Conservation (phyloP, 2,888 invertebrate genomes). For the Crematogaster levior region DNA sequence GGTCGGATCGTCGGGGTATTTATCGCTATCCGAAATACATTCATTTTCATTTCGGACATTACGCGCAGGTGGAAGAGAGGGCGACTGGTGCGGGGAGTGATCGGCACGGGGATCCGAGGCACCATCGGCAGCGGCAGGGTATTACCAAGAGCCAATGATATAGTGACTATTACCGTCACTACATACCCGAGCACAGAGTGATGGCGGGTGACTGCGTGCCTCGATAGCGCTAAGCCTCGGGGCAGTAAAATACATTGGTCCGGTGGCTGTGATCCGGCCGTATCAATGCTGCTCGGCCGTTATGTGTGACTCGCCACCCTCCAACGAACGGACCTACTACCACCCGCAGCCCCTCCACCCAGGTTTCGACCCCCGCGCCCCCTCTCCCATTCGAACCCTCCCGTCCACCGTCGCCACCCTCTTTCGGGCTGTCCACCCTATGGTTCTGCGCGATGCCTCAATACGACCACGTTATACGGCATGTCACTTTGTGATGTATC, state of each 20-base stretch:
- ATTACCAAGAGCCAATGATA: slow-evolving; percentile 86
- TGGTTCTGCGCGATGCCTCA: slow-evolving; percentile 69
- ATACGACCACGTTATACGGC: slow-evolving; percentile 74
- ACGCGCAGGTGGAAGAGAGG: slow-evolving; percentile 75
- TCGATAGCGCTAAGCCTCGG: slow-evolving; percentile 85
- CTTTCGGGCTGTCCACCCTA: slow-evolving; percentile 54
- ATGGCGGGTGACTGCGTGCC: slow-evolving; percentile 86
- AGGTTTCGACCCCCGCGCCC: slow-evolving; percentile 49
- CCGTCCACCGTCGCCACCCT: slow-evolving; percentile 58
- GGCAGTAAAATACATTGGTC: slow-evolving; percentile 85
- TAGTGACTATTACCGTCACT: slow-evolving; percentile 86
- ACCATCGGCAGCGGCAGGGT: slow-evolving; percentile 78
- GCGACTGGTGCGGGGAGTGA: slow-evolving; percentile 57
- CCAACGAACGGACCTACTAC: no score
- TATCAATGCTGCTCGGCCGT: slow-evolving; percentile 85
- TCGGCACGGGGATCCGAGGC: slow-evolving; percentile 52
- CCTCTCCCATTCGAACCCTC: slow-evolving; percentile 24
- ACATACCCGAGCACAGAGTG: slow-evolving; percentile 85
- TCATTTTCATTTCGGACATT: slow-evolving; percentile 86
- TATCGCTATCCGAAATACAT: slow-evolving; percentile 86
- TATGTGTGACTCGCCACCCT: slow-evolving; percentile 79
- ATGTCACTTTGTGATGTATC: slow-evolving; percentile 76
- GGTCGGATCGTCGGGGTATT: slow-evolving; percentile 83
- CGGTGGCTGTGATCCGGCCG: slow-evolving; percentile 85
- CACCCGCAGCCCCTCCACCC: slow-evolving; percentile 19